Percentiles rank a stretch among this genome's conserved stretches.
Conservation (phyloP, 2,113 vertebrate genomes). For the Anseranas semipalmata region DNA sequence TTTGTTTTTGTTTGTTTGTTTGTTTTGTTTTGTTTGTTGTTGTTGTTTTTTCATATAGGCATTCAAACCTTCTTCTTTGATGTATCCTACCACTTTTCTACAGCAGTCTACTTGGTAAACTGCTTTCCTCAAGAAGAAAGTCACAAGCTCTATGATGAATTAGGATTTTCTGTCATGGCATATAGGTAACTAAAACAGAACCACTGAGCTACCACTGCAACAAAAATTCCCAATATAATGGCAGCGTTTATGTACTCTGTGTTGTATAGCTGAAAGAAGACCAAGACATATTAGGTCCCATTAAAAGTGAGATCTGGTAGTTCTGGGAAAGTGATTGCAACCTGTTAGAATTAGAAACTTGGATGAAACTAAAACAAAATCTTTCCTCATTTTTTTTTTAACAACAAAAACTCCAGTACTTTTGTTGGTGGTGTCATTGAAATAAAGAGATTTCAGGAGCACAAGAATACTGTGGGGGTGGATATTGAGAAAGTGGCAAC, state of each 20-base stretch:
- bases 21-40: too few relatives aligned
- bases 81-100: neutral
- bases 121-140: neutral
- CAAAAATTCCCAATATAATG: neutral
- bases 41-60: neutral
- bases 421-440: neutral
- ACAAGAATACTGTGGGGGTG: slow-evolving; percentile 46
- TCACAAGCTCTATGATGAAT: neutral
- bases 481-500: slow-evolving; percentile 41
- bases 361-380: neutral
- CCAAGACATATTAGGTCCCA: neutral
- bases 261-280: neutral
- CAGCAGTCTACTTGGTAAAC: neutral
- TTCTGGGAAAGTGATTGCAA: neutral
- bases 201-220: neutral
- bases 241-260: neutral
- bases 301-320: neutral
- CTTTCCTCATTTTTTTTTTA: neutral
- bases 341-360: neutral
- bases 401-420: neutral
- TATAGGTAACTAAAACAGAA: neutral
- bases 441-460: slow-evolving; percentile 10
- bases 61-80: neutral
- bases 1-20: too few relatives aligned
- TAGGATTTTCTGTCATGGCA: neutral